Conservation (phyloP, 35 echinoderm and acorn worm genomes). For the Ophiothrix spiculata region DNA sequence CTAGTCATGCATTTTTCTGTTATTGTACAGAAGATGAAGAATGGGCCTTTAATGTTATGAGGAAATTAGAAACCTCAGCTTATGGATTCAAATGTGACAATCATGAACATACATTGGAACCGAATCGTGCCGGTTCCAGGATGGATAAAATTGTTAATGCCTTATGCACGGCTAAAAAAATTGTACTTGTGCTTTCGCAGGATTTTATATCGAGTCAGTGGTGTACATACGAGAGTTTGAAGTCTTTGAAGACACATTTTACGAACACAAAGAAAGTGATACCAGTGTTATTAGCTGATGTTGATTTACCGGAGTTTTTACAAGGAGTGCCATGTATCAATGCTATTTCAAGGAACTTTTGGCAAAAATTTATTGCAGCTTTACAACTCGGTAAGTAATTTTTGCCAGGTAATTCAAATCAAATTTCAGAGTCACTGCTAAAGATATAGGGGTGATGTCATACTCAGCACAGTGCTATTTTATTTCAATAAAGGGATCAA, state of each 20-base stretch:
- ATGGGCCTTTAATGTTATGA: constrained; percentile 77
- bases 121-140: constrained; percentile 26
- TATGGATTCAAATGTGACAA: constrained; percentile 86
- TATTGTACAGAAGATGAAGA: constrained; percentile 69
- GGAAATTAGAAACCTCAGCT: constrained; percentile 69
- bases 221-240: constrained; percentile 88
- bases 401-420: too few relatives aligned
- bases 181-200: constrained; percentile 85
- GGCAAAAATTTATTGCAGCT: constrained; percentile 87
- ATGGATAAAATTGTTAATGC: constrained; percentile 89
- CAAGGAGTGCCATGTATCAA: constrained; percentile 68
- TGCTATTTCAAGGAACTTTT: constrained; percentile 86
- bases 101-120: constrained; percentile 72
- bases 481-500: too few relatives aligned
- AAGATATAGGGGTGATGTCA: too few relatives aligned
- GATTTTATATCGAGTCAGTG: constrained; percentile 84
- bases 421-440: too few relatives aligned
- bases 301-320: constrained; percentile 80
- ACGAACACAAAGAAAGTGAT: constrained; percentile 76
- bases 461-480: too few relatives aligned
- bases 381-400: constrained; percentile 69
- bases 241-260: constrained; percentile 61
- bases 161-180: constrained; percentile 68
- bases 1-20: constrained; percentile 95
- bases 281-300: constrained; percentile 58